Percentiles rank a stretch among this genome's conserved stretches.
phyloP scores from a whole-genome alignment of 1,140 invertebrate species.

The Sitophilus oryzae region DNA sequence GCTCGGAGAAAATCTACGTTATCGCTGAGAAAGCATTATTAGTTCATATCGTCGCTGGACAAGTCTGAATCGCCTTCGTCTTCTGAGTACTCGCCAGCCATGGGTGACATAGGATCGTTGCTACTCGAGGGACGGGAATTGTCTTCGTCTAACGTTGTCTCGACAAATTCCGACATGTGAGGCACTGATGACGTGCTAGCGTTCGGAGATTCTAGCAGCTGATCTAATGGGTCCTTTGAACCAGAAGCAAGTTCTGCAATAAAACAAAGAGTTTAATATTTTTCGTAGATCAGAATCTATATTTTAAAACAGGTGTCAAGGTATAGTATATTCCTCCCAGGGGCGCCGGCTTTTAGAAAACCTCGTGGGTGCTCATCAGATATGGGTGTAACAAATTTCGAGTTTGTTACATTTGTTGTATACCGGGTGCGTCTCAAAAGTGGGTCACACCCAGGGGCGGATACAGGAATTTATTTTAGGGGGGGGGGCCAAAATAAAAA shows the following conservation, averaged over 20 bases:
- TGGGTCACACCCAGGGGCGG: too few species aligned
- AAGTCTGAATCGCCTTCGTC: constrained; percentile 44
- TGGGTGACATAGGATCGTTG: constrained; percentile 41
- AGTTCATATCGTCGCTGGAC: constrained; percentile 41
- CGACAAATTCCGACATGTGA: constrained; percentile 33
- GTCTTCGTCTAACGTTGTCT: constrained; percentile 36
- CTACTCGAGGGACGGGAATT: constrained; percentile 43
- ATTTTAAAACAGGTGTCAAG: too few species aligned
- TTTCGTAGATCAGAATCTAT: too few species aligned
- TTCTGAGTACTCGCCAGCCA: constrained; percentile 39
- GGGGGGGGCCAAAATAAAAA: too few species aligned
- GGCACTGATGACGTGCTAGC: constrained; percentile 29
- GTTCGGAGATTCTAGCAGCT: constrained; percentile 24
- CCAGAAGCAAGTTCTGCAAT: constrained; percentile 42
- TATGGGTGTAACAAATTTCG: too few species aligned
- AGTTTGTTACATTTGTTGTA: too few species aligned
- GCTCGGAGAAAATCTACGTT: too few species aligned
- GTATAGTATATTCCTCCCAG: too few species aligned
- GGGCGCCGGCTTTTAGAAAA: too few species aligned
- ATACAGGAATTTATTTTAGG: too few species aligned
- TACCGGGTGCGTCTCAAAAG: too few species aligned
- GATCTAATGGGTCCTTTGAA: constrained; percentile 29
- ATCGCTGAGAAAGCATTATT: constrained; percentile 14
- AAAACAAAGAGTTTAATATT: constrained; percentile 6
- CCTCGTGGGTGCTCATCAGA: too few species aligned